These are phyloP conservation scores for Manis crassicaudata DNA, from an alignment of 2,797 vertebrate species.

Conservation along the genomic window DNA sequence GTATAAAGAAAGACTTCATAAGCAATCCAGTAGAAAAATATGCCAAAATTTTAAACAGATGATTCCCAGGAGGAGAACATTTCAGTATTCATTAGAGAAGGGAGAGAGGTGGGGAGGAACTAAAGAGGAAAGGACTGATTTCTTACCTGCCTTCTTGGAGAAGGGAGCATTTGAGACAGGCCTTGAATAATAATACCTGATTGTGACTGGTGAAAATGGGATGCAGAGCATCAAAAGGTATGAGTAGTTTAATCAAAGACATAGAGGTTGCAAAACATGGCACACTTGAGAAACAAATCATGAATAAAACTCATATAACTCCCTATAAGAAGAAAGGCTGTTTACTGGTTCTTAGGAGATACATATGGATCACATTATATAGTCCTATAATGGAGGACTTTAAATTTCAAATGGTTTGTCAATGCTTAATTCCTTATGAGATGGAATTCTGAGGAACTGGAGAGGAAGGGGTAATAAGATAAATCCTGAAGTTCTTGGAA, in stretches of 20 bases:
- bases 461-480: not conserved
- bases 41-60: not conserved
- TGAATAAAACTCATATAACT: not conserved
- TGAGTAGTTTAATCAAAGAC: not conserved
- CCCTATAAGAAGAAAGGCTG: not conserved
- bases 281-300: not conserved
- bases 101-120: not conserved
- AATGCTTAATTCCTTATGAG: not conserved
- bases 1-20: not conserved
- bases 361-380: not conserved
- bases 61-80: not conserved
- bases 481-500: constrained; percentile 5
- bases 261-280: not conserved
- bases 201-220: not conserved
- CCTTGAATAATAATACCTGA: not conserved
- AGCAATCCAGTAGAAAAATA: not conserved
- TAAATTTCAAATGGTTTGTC: not conserved
- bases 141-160: not conserved
- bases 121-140: not conserved
- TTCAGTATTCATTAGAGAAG: not conserved
- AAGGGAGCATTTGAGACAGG: not conserved
- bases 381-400: not conserved
- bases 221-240: not conserved
- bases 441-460: not conserved
- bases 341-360: not conserved